Percentiles rank a stretch among this genome's conserved stretches.
phyloP scores from a whole-genome alignment of 2,888 invertebrate species.

The Brachypterus glaber region DNA sequence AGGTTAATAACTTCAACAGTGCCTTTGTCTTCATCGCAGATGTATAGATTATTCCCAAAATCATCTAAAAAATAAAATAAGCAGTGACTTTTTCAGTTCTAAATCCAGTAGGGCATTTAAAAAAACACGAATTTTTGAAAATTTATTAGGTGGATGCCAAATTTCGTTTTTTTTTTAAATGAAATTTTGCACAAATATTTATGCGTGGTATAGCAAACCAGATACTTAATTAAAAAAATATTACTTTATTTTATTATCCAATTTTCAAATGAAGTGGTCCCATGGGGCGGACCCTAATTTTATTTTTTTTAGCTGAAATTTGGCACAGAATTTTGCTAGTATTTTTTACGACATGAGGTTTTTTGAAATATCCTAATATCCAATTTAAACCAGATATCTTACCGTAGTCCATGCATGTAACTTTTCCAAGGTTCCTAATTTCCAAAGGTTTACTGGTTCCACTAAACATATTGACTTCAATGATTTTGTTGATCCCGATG shows the following conservation, averaged over 20 bases:
- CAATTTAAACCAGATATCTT: constrained; percentile 23
- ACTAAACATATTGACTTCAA: constrained; percentile 36
- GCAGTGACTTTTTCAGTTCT: not conserved
- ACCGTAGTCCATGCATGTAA: constrained; percentile 53
- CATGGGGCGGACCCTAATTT: too few relatives aligned
- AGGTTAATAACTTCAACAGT: constrained; percentile 58
- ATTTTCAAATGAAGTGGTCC: too few relatives aligned
- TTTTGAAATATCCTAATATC: too few relatives aligned
- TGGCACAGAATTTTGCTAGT: too few relatives aligned
- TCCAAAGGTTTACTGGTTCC: constrained; percentile 32
- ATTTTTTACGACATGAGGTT: too few relatives aligned
- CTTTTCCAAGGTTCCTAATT: constrained; percentile 40
- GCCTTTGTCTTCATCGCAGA: constrained; percentile 54
- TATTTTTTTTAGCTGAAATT: too few relatives aligned
- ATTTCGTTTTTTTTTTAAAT: too few relatives aligned
- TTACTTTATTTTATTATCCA: too few relatives aligned
- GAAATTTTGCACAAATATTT: too few relatives aligned
- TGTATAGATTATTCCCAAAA: constrained; percentile 62
- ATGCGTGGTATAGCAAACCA: too few relatives aligned
- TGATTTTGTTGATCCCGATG: constrained; percentile 40
- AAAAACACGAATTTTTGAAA: not conserved
- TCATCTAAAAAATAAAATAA: constrained; percentile 47
- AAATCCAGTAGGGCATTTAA: not conserved
- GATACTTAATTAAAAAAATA: too few relatives aligned
- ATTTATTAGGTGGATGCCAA: too few relatives aligned